These are phyloP conservation scores for Parochlus steinenii DNA, from an alignment of 2,888 invertebrate genomes.

Conservation along the genomic window DNA sequence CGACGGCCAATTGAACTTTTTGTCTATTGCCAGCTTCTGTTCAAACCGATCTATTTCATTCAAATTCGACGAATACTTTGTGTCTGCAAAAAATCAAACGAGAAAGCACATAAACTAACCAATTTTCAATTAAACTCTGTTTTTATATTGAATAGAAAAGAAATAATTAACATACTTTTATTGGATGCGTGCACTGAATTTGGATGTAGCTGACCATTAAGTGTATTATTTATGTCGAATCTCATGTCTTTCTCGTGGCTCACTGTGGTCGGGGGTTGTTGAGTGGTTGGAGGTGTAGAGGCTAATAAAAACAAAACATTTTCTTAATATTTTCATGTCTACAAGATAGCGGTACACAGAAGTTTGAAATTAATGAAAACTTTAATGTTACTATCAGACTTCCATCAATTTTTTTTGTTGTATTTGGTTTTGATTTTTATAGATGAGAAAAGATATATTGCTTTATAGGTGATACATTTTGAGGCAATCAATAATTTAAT, in stretches of 20 bases:
- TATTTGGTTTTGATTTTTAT: too few relatives aligned
- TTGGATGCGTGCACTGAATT: constrained; percentile 11
- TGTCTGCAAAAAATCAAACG: constrained; percentile 35
- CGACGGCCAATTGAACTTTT: constrained; percentile 38
- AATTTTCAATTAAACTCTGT: neutral
- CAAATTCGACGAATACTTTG: constrained; percentile 56
- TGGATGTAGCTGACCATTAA: constrained; percentile 4
- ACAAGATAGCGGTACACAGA: too few relatives aligned
- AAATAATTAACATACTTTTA: constrained; percentile 12
- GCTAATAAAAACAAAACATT: too few relatives aligned
- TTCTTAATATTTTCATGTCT: too few relatives aligned
- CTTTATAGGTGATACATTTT: too few relatives aligned
- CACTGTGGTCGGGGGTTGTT: constrained; percentile 8
- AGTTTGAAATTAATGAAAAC: too few relatives aligned
- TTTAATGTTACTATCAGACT: too few relatives aligned
- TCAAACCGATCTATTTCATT: constrained; percentile 69
- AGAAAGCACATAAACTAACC: neutral
- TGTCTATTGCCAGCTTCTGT: constrained; percentile 48
- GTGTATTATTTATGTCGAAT: constrained; percentile 2
- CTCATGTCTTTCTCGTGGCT: constrained; percentile 9
- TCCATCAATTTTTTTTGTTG: too few relatives aligned
- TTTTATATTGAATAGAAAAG: neutral
- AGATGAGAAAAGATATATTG: too few relatives aligned
- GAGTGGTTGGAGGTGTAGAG: constrained; percentile 9
- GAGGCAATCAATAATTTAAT: too few relatives aligned